These are phyloP conservation scores for Zaprionus vittiger DNA, from an alignment of 1,140 invertebrate species.

Conservation along the genomic window DNA sequence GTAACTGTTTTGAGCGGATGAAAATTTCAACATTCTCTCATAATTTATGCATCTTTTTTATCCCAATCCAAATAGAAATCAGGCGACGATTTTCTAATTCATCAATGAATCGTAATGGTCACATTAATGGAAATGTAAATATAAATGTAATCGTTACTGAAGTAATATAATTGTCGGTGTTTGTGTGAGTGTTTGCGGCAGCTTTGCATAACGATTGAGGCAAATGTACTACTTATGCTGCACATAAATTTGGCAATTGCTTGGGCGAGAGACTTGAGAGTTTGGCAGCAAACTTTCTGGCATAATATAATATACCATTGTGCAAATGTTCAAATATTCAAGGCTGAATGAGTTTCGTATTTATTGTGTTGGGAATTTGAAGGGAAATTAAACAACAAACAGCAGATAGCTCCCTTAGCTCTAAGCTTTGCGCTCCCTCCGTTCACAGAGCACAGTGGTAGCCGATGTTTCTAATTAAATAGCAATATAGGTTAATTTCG, in stretches of 20 bases:
- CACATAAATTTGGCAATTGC: slow-evolving; percentile 47
- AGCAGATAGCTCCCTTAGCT: slow-evolving; percentile 2
- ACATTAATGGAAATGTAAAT: slow-evolving; percentile 28
- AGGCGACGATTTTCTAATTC: slow-evolving; percentile 46
- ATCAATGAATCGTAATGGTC: slow-evolving; percentile 50
- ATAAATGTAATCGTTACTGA: neutral
- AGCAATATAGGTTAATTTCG: neutral
- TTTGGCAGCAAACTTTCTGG: slow-evolving; percentile 34
- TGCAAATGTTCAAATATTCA: slow-evolving; percentile 37
- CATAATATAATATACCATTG: slow-evolving; percentile 30
- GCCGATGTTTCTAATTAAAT: neutral
- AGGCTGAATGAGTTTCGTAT: slow-evolving; percentile 45
- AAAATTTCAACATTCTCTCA: neutral
- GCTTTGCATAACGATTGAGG: slow-evolving; percentile 33
- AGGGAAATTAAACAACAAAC: slow-evolving; percentile 39
- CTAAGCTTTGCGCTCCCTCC: neutral
- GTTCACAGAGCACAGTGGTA: neutral
- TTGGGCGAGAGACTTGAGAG: slow-evolving; percentile 20
- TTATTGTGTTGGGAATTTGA: slow-evolving; percentile 44
- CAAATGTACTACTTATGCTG: slow-evolving; percentile 29
- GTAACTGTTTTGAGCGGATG: neutral
- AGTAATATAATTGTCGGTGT: neutral
- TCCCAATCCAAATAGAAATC: neutral
- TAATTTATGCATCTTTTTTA: neutral
- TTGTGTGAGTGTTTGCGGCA: slow-evolving; percentile 11